Percentiles rank a stretch among this genome's conserved stretches.
Conservation (phyloP, 2,113 vertebrate genomes). For the Loxodonta africana region DNA sequence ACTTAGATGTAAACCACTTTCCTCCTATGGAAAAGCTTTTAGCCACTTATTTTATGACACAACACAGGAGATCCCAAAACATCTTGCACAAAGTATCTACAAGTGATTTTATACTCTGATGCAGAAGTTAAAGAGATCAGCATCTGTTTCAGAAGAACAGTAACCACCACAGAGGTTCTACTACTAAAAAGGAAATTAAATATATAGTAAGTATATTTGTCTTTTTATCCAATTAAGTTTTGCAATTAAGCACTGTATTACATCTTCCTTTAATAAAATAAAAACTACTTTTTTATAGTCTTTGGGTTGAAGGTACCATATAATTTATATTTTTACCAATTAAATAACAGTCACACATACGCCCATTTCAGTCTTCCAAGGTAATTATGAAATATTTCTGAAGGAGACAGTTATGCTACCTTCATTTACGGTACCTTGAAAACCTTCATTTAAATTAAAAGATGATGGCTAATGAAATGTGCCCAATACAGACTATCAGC, state of each 20-base stretch:
- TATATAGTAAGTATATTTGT: not conserved
- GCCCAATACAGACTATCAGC: not conserved
- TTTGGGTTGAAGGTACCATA: not conserved
- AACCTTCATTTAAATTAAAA: not conserved
- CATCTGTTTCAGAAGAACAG: not conserved
- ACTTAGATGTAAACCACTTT: not conserved
- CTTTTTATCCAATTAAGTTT: not conserved
- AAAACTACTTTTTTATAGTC: not conserved
- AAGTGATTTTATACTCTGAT: not conserved
- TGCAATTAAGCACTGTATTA: not conserved
- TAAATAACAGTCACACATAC: not conserved
- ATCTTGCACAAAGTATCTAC: not conserved
- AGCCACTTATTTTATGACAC: not conserved
- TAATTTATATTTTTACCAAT: not conserved
- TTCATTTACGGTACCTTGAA: not conserved
- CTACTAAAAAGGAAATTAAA: not conserved
- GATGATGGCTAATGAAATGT: not conserved
- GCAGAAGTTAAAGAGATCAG: not conserved
- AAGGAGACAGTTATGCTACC: not conserved
- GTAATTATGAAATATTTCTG: not conserved
- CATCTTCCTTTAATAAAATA: constrained; percentile 4
- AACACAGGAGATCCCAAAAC: not conserved
- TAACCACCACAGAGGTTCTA: not conserved
- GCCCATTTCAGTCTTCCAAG: not conserved
- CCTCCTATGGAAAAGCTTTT: constrained; percentile 2